phyloP scores from a whole-genome alignment of 1,140 invertebrate species.

The Bicyclus anynana region DNA sequence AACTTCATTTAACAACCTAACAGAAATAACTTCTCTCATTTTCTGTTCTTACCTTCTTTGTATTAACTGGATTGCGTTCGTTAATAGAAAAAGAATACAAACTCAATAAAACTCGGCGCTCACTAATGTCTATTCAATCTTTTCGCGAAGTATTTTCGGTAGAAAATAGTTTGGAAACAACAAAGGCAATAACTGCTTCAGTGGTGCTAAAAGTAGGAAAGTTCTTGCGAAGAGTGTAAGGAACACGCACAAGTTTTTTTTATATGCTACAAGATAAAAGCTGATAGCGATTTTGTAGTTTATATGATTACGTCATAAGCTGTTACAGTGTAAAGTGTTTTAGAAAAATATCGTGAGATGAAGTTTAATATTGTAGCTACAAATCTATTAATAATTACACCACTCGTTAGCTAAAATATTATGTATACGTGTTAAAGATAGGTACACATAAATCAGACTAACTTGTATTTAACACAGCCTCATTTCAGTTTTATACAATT shows the following conservation, averaged over 20 bases:
- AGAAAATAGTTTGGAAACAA: constrained; percentile 20
- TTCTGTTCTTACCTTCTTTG: neutral
- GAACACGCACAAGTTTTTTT: constrained; percentile 39
- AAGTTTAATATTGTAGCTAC: too few species aligned
- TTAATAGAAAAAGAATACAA: constrained; percentile 21
- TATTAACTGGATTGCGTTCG: neutral
- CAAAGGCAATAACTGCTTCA: constrained; percentile 35
- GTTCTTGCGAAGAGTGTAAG: constrained; percentile 33
- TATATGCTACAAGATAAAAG: constrained; percentile 24
- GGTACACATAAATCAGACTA: too few species aligned
- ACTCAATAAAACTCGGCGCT: constrained; percentile 22
- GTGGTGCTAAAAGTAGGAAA: constrained; percentile 38
- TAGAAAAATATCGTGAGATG: too few species aligned
- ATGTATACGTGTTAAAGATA: too few species aligned
- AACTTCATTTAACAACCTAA: neutral
- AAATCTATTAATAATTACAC: too few species aligned
- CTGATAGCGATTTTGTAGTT: neutral
- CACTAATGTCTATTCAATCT: constrained; percentile 15
- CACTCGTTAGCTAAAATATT: too few species aligned
- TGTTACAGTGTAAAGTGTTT: too few species aligned
- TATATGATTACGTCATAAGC: too few species aligned
- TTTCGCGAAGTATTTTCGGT: constrained; percentile 17
- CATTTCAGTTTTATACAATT: too few species aligned
- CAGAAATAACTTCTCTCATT: neutral
- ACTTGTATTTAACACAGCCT: too few species aligned